A percentile compares a stretch with the other conserved stretches of the same genome.
Conservation (phyloP, 92 coral and sea anemone genomes). For the Palythoa caribaeorum region DNA sequence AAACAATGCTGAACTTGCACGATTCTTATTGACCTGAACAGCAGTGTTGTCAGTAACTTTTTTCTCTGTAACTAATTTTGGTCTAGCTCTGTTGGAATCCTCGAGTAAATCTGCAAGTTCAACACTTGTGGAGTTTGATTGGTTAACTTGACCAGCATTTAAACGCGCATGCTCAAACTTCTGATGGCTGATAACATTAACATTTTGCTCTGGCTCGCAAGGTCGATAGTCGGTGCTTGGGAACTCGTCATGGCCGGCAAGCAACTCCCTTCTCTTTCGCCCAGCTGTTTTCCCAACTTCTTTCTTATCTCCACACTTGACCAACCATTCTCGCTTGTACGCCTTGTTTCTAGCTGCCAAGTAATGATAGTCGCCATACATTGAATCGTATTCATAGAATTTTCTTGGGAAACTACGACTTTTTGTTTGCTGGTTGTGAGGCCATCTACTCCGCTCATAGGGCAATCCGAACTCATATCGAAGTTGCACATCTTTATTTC, state of each 20-base stretch:
- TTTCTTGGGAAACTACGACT: not conserved
- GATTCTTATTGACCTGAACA: not conserved
- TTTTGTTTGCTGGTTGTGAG: conserved; percentile 24
- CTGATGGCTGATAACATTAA: conserved; percentile 12
- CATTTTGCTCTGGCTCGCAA: not conserved
- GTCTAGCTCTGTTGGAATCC: not conserved
- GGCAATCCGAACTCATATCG: conserved; percentile 77
- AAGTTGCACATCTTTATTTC: conserved; percentile 26
- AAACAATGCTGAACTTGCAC: conserved; percentile 22
- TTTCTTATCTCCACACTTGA: conserved; percentile 26
- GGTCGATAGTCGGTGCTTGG: not conserved
- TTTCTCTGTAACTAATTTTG: not conserved
- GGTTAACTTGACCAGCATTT: not conserved
- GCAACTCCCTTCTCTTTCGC: conserved; percentile 13
- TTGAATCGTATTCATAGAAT: not conserved
- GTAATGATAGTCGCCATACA: conserved; percentile 27
- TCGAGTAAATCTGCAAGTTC: conserved; percentile 9
- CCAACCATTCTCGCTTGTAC: conserved; percentile 31
- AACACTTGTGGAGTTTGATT: not conserved
- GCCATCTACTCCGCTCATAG: conserved; percentile 50
- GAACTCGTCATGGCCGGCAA: not conserved
- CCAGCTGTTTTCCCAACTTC: conserved; percentile 36
- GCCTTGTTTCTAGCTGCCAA: not conserved
- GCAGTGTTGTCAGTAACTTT: not conserved
- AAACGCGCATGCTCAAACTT: not conserved